Base-by-base conservation (phyloP, 2,888 invertebrate genomes). In the Tiliacea aurago region DNA sequence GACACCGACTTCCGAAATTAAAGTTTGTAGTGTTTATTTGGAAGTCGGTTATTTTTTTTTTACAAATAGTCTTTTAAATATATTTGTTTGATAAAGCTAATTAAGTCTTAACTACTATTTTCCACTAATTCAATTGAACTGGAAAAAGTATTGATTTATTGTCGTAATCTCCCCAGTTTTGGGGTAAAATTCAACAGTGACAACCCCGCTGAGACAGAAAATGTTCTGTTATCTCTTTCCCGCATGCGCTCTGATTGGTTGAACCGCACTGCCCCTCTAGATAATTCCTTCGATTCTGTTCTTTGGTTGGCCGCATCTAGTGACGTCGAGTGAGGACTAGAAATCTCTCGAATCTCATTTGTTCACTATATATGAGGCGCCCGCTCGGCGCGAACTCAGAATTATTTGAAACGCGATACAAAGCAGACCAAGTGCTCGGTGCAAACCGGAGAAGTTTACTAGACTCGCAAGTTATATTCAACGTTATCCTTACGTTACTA, bases 331-430 rank as follows among this genome's bases (percentile, higher is more conserved):
- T 13, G 80, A 41, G 10, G 7, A 5, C 78, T 90, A 84, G 94
- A 94, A 88, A 64, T 76, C 89, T 93, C 94, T 90, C 84, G 92
- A 90, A 80, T 73, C 51, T 67, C 61, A 93, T 93, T 92, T 86
- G 92, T 87, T 86, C 55, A 80, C 80, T 92, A 93, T 94, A 93
- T 88, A 94, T 91, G 85, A 88, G 70, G 67, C 67, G 47, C 11
- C n/a, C 75, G 75, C 66, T 67, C 78, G 90, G 91, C 93, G 93
- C 92, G 89, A 89, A 94, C 89, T 84, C 94, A 95, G 88, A 88
- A 87, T 89, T 79, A 90, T 93, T 95, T 91, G 91, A 94, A 94
- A 93, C 90, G 86, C 92, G 86, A 93, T 86, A 91, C 88, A 72
- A 90, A 86, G 78, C 79, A 88, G 85, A 92, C 91, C 73, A 81